Conservation (phyloP, 2,113 vertebrate genomes). For the Bostrychus sinensis region DNA sequence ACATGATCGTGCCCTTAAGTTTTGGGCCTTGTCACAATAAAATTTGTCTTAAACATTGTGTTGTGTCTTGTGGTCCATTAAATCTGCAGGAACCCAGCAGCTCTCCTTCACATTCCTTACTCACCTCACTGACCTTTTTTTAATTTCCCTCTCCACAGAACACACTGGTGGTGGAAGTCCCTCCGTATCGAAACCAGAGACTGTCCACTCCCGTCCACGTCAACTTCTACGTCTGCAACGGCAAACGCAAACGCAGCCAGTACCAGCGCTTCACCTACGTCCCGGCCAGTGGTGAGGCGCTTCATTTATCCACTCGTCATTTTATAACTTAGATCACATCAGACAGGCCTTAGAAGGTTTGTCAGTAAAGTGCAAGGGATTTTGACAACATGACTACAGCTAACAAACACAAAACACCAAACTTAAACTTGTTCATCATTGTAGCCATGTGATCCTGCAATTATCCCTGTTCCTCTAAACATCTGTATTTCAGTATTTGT, state of each 20-base stretch:
- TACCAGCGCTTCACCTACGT: constrained; percentile 96
- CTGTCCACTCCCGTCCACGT: constrained; percentile 91
- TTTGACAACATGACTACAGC: too few relatives aligned
- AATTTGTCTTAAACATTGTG: neutral
- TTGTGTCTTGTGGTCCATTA: neutral
- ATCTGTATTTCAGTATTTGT: too few relatives aligned
- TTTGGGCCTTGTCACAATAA: neutral
- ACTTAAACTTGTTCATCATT: too few relatives aligned
- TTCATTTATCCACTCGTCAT: neutral
- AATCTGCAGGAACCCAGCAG: neutral
- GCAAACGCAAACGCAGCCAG: constrained; percentile 97
- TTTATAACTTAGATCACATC: too few relatives aligned
- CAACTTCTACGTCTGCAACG: constrained; percentile 97
- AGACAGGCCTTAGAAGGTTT: too few relatives aligned
- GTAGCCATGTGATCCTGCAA: too few relatives aligned
- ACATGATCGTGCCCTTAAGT: too few relatives aligned
- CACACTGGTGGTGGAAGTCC: constrained; percentile 89
- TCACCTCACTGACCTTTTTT: neutral
- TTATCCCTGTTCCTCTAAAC: too few relatives aligned
- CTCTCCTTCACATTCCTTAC: neutral
- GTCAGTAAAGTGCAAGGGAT: too few relatives aligned
- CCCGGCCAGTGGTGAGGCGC: constrained; percentile 87
- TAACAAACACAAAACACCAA: too few relatives aligned
- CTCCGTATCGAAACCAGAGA: constrained; percentile 92
- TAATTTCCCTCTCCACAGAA: constrained; percentile 75